Percentiles rank a stretch among this genome's conserved stretches.
These are phyloP conservation scores for Coenobita brevimanus DNA, from an alignment of 1,140 invertebrate species.

Conservation along the genomic window DNA sequence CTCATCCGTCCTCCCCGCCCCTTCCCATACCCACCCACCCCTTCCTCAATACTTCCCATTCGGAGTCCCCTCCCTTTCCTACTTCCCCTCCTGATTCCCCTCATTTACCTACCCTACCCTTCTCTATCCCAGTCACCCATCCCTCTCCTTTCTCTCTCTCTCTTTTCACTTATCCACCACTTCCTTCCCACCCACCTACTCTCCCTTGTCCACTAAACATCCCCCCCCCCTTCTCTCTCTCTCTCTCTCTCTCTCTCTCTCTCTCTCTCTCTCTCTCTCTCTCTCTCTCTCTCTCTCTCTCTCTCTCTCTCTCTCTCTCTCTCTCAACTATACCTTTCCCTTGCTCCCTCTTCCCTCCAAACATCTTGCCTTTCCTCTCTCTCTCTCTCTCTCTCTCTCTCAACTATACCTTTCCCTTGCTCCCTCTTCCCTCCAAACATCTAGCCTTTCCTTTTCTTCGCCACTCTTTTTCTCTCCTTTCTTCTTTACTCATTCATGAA, in stretches of 20 bases:
- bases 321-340: not conserved
- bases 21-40: not conserved
- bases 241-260: constrained; percentile 14
- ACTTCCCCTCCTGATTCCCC: not conserved
- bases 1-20: not conserved
- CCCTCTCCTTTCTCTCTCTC: too few species aligned
- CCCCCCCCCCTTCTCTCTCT: not conserved
- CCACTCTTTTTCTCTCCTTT: too few species aligned
- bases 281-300: not conserved
- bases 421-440: not conserved
- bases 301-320: not conserved
- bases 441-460: not conserved
- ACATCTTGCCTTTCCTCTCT: not conserved
- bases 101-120: not conserved
- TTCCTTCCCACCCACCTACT: too few species aligned
- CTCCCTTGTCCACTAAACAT: too few species aligned
- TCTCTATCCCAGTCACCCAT: not conserved
- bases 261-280: not conserved
- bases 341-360: not conserved
- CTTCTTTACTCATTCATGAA: too few species aligned
- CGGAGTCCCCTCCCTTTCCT: not conserved
- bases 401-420: not conserved
- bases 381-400: not conserved
- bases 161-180: too few species aligned
- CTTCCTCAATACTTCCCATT: not conserved